These are phyloP conservation scores for Holothuria leucospilota DNA, from an alignment of 53 echinoderm and acorn worm genomes.

Conservation along the genomic window DNA sequence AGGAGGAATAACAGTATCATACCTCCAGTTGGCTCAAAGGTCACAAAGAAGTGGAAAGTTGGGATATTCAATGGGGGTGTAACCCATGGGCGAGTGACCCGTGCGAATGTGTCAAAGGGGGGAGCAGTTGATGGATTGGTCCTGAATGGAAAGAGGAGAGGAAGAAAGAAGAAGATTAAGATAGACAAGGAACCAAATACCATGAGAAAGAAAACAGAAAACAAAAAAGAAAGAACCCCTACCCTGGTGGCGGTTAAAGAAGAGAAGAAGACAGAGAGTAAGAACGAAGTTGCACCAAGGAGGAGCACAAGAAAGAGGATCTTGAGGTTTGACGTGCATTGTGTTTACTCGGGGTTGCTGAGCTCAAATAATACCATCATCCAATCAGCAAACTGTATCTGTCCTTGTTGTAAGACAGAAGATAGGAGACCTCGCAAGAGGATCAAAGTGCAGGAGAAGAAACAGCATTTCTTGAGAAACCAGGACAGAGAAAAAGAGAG, in stretches of 20 bases:
- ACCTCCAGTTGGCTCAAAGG: conserved; percentile 25
- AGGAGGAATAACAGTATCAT: conserved; percentile 50
- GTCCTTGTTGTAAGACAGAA: conserved; percentile 32
- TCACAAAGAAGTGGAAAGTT: conserved; percentile 18
- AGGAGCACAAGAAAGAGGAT: conserved; percentile 47
- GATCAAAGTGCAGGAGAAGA: background rate
- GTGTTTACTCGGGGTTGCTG: conserved; percentile 38
- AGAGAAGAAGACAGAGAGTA: background rate
- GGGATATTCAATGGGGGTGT: conserved; percentile 10
- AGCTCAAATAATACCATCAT: conserved; percentile 41
- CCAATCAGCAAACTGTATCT: conserved; percentile 38
- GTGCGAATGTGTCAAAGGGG: conserved; percentile 19
- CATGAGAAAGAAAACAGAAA: conserved; percentile 26
- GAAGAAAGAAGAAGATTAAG: conserved; percentile 58
- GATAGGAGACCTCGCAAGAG: conserved; percentile 32
- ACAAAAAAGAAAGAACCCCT: background rate
- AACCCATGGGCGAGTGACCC: conserved; percentile 17
- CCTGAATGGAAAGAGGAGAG: conserved; percentile 55
- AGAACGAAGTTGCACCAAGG: conserved; percentile 33
- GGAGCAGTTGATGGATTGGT: background rate
- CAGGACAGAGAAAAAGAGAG: no score
- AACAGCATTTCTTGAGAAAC: background rate
- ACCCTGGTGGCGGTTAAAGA: background rate
- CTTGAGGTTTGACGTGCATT: conserved; percentile 40
- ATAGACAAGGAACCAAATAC: conserved; percentile 32